Base-by-base conservation (phyloP, 2,888 invertebrate genomes). In the Smittia aterrima region DNA sequence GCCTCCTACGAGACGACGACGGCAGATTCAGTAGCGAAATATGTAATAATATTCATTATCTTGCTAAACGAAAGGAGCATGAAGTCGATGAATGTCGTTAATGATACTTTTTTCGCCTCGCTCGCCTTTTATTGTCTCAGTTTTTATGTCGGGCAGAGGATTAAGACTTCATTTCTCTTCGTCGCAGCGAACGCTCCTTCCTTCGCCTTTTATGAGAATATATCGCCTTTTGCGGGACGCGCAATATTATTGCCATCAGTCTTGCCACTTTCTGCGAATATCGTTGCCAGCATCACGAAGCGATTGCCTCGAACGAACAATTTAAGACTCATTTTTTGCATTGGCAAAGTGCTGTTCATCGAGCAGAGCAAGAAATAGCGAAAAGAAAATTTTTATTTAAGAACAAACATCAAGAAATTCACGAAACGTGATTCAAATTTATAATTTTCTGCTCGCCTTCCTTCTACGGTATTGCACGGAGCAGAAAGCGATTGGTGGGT, bases 91-190 rank as follows among this genome's bases (percentile, higher is more conserved):
- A 58, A 58, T 58, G 18, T 58, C 58, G 18, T 58, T 47, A 58
- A 58, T 58, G 18, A 58, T 22, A 20, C 22, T 20, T 20, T 22
- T 20, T 58, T 22, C 58, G n/a, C 47, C 16, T 11, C 18, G 58
- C 22, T 20, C 58, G 22, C 9, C 22, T 58, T 20, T 58, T 58
- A 58, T 58, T 58, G 58, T 58, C 22, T 22, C 9, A 58, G 58
- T 58, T 58, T 18, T 58, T 18, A 58, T 58, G 58, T 58, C 58
- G 58, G 22, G 7, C 58, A 67, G 67, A 67, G 70, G 70, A 70
- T 70, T 70, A 70, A 70, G 70, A 70, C 70, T 70, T 70, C 70
- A 70, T 70, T 70, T 70, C 22, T 70, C 70, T 41, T 54, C 41
- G 13, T 67, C 9, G 66, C 38, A 32, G 18, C 66, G 25, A 32